phyloP scores from a whole-genome alignment of 2,113 vertebrate species.

The Varanus komodoensis region DNA sequence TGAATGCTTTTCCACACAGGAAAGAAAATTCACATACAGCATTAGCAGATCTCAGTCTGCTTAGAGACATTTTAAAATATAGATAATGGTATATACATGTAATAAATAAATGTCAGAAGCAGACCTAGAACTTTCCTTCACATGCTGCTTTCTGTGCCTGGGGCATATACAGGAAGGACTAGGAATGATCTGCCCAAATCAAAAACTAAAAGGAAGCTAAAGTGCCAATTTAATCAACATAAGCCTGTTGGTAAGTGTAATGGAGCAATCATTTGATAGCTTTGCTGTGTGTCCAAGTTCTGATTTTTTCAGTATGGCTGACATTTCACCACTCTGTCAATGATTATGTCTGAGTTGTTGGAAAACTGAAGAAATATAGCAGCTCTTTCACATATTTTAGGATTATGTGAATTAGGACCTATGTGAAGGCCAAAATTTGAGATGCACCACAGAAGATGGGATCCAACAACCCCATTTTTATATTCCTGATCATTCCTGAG shows the following conservation, averaged over 20 bases:
- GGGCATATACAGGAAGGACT: neutral
- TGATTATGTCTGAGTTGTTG: neutral
- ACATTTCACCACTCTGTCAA: neutral
- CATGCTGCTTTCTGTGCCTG: neutral
- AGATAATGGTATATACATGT: no score
- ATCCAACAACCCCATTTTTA: neutral
- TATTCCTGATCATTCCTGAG: neutral
- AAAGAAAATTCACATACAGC: neutral
- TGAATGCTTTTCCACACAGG: neutral
- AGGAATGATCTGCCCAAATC: neutral
- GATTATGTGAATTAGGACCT: neutral
- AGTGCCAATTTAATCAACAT: neutral
- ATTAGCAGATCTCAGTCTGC: neutral
- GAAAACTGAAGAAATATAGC: neutral
- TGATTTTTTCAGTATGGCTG: neutral
- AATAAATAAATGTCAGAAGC: no score
- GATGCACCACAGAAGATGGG: neutral
- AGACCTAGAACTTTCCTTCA: neutral
- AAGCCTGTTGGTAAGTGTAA: neutral
- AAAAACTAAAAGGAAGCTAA: neutral
- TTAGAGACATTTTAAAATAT: no score
- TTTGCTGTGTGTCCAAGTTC: neutral
- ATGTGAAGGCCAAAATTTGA: neutral
- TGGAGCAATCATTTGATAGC: neutral
- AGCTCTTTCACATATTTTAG: neutral